A percentile compares a stretch with the other conserved stretches of the same genome.
These are phyloP conservation scores for Eupithecia tripunctaria DNA, from an alignment of 2,888 invertebrate species.

Conservation along the genomic window DNA sequence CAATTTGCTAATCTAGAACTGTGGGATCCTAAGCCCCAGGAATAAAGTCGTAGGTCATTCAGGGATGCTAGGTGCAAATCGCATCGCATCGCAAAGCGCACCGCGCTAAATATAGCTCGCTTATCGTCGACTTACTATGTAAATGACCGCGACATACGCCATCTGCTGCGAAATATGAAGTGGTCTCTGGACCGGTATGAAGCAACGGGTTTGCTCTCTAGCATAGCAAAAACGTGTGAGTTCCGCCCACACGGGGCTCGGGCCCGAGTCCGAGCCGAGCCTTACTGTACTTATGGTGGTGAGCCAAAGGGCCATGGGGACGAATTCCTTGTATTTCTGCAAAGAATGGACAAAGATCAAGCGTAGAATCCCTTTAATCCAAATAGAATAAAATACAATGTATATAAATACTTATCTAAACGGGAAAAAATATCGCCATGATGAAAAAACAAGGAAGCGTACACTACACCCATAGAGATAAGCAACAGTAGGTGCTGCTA, in stretches of 20 bases:
- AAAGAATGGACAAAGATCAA: neutral
- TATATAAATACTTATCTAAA: neutral
- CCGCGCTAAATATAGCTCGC: slow-evolving; percentile 80
- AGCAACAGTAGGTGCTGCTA: no score
- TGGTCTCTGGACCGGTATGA: slow-evolving; percentile 64
- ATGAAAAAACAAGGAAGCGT: neutral
- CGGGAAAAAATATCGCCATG: neutral
- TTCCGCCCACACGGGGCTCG: slow-evolving; percentile 61
- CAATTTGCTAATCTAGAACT: neutral
- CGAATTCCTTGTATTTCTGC: neutral
- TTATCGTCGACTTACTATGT: slow-evolving; percentile 82
- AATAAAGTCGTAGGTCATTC: slow-evolving; percentile 55
- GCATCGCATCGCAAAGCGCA: slow-evolving; percentile 59
- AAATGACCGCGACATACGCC: slow-evolving; percentile 81
- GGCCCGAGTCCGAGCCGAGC: neutral
- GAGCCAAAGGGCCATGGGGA: neutral
- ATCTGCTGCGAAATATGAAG: slow-evolving; percentile 78
- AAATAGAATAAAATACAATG: neutral
- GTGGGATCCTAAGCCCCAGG: slow-evolving; percentile 6
- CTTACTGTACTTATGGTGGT: slow-evolving; percentile 33
- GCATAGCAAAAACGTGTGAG: slow-evolving; percentile 72
- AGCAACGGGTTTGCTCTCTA: slow-evolving; percentile 63
- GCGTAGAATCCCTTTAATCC: neutral
- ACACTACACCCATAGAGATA: neutral
- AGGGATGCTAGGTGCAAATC: slow-evolving; percentile 52